These are phyloP conservation scores for Elysia crispata DNA, from an alignment of 2,888 invertebrate species.

Conservation along the genomic window DNA sequence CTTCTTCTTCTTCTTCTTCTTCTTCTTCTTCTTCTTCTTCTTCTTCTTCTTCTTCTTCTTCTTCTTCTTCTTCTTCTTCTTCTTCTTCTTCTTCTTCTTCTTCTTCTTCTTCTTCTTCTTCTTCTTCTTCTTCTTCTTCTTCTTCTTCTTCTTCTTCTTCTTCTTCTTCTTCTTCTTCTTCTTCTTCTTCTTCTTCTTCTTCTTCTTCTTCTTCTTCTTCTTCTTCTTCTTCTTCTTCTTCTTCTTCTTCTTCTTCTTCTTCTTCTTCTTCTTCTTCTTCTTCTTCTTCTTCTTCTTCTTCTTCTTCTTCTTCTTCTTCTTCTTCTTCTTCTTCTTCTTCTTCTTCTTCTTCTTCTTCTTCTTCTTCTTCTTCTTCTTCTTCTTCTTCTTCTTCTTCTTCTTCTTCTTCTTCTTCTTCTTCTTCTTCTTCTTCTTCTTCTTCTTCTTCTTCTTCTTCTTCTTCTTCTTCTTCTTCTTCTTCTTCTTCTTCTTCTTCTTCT, in stretches of 20 bases:
- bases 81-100: constrained; percentile 5
- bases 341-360: neutral
- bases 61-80: neutral
- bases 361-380: neutral
- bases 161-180: constrained; percentile 12
- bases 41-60: neutral
- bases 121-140: constrained; percentile 10
- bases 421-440: neutral
- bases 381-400: no score
- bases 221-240: neutral
- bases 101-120: no score
- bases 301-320: neutral
- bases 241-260: neutral
- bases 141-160: constrained; percentile 13
- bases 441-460: constrained; percentile 24
- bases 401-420: no score
- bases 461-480: constrained; percentile 20
- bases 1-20: neutral
- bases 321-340: neutral
- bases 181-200: neutral
- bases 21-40: neutral
- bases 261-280: neutral
- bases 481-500: neutral
- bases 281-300: neutral
- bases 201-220: neutral